Conservation (phyloP, 2,888 invertebrate genomes). For the Caenorhabditis sp. region DNA sequence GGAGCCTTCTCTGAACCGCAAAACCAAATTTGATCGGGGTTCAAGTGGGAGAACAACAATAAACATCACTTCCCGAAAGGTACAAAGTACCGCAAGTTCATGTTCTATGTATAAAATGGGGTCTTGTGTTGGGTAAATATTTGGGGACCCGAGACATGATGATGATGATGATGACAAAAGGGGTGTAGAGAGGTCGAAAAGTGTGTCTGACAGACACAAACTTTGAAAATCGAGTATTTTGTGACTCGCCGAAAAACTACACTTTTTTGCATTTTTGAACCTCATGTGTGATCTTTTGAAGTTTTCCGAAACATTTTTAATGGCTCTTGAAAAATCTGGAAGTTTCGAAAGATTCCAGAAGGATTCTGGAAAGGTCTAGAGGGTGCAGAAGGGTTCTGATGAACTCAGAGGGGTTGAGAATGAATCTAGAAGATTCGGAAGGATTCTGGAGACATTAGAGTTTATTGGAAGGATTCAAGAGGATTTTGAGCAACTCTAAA, state of each 20-base stretch:
- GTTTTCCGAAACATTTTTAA: neutral
- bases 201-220: neutral
- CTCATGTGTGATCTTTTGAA: neutral
- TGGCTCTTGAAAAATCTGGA: too few relatives aligned
- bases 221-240: slow-evolving; percentile 1
- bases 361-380: too few relatives aligned
- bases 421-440: too few relatives aligned
- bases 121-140: neutral
- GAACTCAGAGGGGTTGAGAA: too few relatives aligned
- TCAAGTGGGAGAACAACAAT: neutral
- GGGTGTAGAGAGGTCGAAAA: neutral
- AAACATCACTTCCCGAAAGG: slow-evolving; percentile 21
- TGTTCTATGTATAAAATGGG: neutral
- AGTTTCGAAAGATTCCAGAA: too few relatives aligned
- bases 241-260: neutral
- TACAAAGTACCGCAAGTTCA: slow-evolving; percentile 58
- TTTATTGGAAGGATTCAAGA: too few relatives aligned
- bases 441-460: too few relatives aligned
- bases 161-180: neutral
- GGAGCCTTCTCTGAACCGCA: neutral
- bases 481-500: too few relatives aligned
- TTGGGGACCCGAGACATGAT: neutral
- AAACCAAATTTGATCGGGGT: neutral
- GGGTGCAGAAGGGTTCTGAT: too few relatives aligned
- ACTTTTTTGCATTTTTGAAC: neutral